These are phyloP conservation scores for Octodon degus DNA, from an alignment of 2,113 vertebrate species.

Conservation along the genomic window DNA sequence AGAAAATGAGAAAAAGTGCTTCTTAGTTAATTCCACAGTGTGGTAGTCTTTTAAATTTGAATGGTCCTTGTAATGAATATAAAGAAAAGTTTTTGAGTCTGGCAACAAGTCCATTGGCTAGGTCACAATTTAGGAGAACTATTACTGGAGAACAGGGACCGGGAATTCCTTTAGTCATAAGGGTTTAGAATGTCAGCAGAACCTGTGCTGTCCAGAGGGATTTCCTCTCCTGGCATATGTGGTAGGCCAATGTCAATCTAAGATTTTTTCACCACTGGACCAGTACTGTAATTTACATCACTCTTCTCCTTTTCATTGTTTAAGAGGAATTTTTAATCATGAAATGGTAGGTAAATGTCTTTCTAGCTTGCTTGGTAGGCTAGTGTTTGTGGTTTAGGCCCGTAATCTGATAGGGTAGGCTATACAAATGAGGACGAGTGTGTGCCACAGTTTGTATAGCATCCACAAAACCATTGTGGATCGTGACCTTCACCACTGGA, in stretches of 20 bases:
- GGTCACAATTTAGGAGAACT: not conserved
- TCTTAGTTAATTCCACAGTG: not conserved
- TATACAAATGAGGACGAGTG: not conserved
- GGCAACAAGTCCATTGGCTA: not conserved
- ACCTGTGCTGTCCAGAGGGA: not conserved
- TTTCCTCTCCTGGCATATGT: not conserved
- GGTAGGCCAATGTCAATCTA: not conserved
- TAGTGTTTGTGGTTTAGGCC: not conserved
- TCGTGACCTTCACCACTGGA: not conserved
- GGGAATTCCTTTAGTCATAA: not conserved
- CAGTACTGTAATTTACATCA: not conserved
- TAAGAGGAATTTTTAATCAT: not conserved
- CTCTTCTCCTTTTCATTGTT: not conserved
- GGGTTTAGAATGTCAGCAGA: not conserved
- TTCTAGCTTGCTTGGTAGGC: not conserved
- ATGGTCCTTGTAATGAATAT: not conserved
- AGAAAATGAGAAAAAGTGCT: not conserved
- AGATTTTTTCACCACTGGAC: not conserved
- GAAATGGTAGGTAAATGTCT: not conserved
- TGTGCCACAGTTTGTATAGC: not conserved
- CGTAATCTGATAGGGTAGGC: not conserved
- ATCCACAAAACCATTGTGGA: not conserved
- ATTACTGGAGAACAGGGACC: not conserved
- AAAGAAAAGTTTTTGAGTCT: not conserved
- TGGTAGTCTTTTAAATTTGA: not conserved